phyloP scores from a whole-genome alignment of 2,113 vertebrate species.

The Anguilla rostrata region DNA sequence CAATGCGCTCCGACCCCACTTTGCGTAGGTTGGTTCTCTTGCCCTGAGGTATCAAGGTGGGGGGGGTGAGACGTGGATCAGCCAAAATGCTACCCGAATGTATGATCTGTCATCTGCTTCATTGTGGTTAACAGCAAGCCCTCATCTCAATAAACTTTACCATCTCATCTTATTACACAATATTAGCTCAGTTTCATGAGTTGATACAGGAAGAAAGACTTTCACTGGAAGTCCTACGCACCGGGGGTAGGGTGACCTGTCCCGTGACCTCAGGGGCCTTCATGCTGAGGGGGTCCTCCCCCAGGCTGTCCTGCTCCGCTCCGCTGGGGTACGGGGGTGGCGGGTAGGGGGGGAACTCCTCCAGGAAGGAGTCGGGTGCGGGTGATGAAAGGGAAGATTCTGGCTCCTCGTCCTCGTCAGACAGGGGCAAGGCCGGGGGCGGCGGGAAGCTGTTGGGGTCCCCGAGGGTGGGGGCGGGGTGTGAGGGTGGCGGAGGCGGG shows the following conservation, averaged over 20 bases:
- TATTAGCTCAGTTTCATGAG: too few species aligned
- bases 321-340: constrained; percentile 90
- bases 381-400: constrained; percentile 60
- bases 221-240: constrained; percentile 59
- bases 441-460: constrained; percentile 49
- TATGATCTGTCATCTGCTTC: too few species aligned
- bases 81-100: not conserved
- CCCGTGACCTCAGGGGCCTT: constrained; percentile 91
- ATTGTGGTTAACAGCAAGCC: too few species aligned
- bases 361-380: constrained; percentile 79
- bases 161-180: too few species aligned
- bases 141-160: too few species aligned
- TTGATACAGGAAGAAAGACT: too few species aligned
- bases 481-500: constrained; percentile 59
- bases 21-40: constrained; percentile 97
- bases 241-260: constrained; percentile 87
- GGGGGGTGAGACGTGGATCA: constrained; percentile 15
- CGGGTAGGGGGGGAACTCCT: constrained; percentile 96
- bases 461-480: constrained; percentile 71
- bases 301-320: constrained; percentile 80
- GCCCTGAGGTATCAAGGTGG: constrained; percentile 68
- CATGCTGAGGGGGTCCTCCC: constrained; percentile 84
- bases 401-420: constrained; percentile 48
- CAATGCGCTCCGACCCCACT: constrained; percentile 84
- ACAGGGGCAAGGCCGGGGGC: constrained; percentile 46